Percentiles rank a stretch among this genome's conserved stretches.
phyloP scores from a whole-genome alignment of 2,888 invertebrate genomes.

The Dolichopus griseipennis region DNA sequence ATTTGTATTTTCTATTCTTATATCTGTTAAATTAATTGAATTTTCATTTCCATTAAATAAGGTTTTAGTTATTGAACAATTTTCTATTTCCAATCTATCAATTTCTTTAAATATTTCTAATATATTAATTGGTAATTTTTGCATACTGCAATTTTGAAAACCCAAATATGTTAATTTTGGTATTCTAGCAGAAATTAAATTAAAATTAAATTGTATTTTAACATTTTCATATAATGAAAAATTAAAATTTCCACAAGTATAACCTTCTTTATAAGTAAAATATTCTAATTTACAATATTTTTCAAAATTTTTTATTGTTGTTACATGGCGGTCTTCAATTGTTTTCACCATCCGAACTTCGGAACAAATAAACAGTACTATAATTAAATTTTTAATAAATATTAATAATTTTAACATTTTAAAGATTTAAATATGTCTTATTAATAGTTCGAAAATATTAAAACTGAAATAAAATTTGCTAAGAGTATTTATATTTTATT shows the following conservation, averaged over 20 bases:
- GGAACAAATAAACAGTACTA: not conserved
- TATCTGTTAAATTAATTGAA: not conserved
- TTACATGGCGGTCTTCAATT: not conserved
- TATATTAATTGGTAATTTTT: not conserved
- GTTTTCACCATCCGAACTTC: not conserved
- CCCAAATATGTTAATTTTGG: not conserved
- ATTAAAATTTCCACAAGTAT: not conserved
- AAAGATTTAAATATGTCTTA: not conserved
- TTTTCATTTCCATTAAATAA: not conserved
- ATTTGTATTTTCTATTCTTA: not conserved
- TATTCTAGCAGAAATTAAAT: not conserved
- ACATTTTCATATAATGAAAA: not conserved
- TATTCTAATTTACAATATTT: not conserved
- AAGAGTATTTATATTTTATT: no score
- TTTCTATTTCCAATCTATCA: not conserved
- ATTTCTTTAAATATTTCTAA: not conserved
- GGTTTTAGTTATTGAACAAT: not conserved
- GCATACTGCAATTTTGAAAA: not conserved
- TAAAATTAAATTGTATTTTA: not conserved
- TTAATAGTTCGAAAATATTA: not conserved
- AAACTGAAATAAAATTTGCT: no score
- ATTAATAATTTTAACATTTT: not conserved
- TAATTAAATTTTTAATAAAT: not conserved
- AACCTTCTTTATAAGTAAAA: not conserved
- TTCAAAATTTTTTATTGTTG: not conserved